A percentile compares a stretch with the other conserved stretches of the same genome.
Evolutionary conservation across 1,140 invertebrate species (phyloP).

Genomic region (Limonius californicus): DNA sequence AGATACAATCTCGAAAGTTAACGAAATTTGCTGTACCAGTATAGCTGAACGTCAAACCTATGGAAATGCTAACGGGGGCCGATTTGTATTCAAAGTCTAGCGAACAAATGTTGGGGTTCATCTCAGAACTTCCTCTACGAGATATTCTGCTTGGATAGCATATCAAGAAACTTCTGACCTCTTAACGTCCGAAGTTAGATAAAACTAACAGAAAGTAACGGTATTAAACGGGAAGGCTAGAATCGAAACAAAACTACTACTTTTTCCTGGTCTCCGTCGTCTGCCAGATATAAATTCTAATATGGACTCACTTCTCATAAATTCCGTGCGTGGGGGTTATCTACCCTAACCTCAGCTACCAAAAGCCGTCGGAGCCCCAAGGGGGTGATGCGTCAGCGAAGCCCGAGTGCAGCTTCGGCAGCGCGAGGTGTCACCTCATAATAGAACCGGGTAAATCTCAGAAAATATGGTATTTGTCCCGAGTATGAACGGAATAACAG

Average conservation of each 20-base stretch:
- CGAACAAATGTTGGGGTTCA: background rate
- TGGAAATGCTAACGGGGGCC: constrained; percentile 1
- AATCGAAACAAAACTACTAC: background rate
- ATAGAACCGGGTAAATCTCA: background rate
- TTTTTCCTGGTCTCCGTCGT: background rate
- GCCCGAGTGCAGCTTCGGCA: background rate
- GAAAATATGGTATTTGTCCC: background rate
- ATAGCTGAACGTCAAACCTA: background rate
- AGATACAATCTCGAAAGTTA: no score
- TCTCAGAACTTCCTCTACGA: background rate
- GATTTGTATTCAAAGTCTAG: background rate
- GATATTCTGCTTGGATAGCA: constrained; percentile 7
- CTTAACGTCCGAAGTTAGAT: constrained; percentile 8
- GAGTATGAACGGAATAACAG: background rate
- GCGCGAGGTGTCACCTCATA: constrained; percentile 1
- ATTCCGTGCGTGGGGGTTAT: constrained; percentile 1
- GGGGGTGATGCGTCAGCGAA: constrained; percentile 5
- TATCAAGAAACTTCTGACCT: background rate
- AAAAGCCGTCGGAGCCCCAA: background rate
- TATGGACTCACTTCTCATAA: constrained; percentile 12
- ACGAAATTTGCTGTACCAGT: no score
- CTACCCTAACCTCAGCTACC: constrained; percentile 4
- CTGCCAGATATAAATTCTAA: constrained; percentile 5
- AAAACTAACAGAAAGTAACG: constrained; percentile 6
- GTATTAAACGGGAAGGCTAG: background rate